A percentile compares a stretch with the other conserved stretches of the same genome.
phyloP scores from a whole-genome alignment of 2,888 invertebrate species.

The Pollenia angustigena region DNA sequence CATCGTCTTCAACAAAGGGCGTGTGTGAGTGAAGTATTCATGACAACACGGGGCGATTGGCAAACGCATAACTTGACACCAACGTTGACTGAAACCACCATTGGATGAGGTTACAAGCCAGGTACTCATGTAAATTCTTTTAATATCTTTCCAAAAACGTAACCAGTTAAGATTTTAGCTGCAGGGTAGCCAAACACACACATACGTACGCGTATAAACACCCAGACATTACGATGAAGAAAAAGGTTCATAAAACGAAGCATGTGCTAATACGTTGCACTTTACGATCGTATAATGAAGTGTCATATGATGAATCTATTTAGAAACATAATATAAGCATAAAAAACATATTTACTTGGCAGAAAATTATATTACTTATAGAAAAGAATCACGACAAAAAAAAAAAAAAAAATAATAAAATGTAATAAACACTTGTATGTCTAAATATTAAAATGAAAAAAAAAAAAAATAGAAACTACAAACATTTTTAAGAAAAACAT shows the following conservation, averaged over 20 bases:
- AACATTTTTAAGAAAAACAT: constrained; percentile 5
- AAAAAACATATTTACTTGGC: constrained; percentile 2
- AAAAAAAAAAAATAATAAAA: neutral
- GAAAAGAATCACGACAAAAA: neutral
- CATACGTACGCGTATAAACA: neutral
- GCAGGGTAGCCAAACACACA: neutral
- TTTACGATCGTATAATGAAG: constrained; percentile 64
- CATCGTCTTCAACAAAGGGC: too few relatives aligned
- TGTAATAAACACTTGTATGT: neutral
- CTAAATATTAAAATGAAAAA: neutral
- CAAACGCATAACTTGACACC: too few relatives aligned
- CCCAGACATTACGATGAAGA: constrained; percentile 3
- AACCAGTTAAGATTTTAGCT: too few relatives aligned
- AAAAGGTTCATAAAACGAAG: constrained; percentile 30
- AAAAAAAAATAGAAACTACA: neutral
- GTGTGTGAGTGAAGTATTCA: too few relatives aligned
- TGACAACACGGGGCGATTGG: too few relatives aligned
- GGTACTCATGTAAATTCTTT: neutral
- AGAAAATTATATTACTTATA: neutral
- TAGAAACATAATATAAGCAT: constrained; percentile 32
- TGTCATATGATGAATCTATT: constrained; percentile 64
- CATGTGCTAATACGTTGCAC: constrained; percentile 51
- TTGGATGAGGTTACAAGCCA: too few relatives aligned
- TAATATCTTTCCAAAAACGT: too few relatives aligned
- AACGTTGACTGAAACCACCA: too few relatives aligned